Base-by-base conservation (phyloP, 2,888 invertebrate genomes). In the Heliconius hortense region DNA sequence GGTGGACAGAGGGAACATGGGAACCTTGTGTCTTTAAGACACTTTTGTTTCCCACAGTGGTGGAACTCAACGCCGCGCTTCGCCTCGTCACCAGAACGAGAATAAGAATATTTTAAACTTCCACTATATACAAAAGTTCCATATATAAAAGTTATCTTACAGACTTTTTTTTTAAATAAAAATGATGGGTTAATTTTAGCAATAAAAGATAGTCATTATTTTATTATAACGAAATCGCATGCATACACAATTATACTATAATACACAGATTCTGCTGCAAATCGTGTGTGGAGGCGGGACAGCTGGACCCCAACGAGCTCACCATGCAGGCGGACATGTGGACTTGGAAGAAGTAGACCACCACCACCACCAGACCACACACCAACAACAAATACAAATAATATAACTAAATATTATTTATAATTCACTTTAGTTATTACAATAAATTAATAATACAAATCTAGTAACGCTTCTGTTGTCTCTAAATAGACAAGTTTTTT, bases 201-300 rank as follows among this genome's bases (percentile, higher is more conserved):
- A 21, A 18, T 48, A 8, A 48, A 48, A 48, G 2, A 21, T 48
- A 48, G 4, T 48, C 5, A 48, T 18, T 48, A 48, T 21, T 48
- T 21, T 21, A 48, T 21, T 21, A 21, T 21, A 48, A 48, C 8
- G 48, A 21, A 21, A 48, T 18, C 7, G 48, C 7, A 21, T 48
- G 48, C 7, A 21, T 48, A 48, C n/a, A 56, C n/a, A 21, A n/a
- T 56, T n/a, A n/a, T 56, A 35, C 35, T 74, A 76, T 39, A 56
- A 1, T 48, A 26, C 64, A 10, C 67, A 95, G 95, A 79, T 98
- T 98, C 95, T 99, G 99, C 91, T 99, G 99, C 92, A 96, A 96
- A 88, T 98, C 98, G 2, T 99, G 99, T 88, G 97, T 98, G 78
- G 94, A 97, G 87, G 97, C 98, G 0, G 98, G 98, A 1, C 97